phyloP scores from a whole-genome alignment of 1,140 invertebrate genomes.

The Melanaphis sacchari region DNA sequence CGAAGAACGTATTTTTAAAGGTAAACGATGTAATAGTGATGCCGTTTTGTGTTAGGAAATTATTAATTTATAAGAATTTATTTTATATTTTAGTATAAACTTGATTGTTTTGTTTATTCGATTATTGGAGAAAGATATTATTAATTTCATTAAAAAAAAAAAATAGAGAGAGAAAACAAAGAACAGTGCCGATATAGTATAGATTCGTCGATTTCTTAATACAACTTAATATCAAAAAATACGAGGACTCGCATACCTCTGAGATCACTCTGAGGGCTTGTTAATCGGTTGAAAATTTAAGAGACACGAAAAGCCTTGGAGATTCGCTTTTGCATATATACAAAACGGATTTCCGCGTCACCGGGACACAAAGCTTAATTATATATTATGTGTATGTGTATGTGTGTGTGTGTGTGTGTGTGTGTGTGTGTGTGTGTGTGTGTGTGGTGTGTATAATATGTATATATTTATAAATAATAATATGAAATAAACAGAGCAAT shows the following conservation, averaged over 20 bases:
- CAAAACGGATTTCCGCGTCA: constrained; percentile 48
- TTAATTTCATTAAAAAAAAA: background rate
- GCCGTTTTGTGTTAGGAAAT: background rate
- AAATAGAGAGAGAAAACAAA: background rate
- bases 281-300: background rate
- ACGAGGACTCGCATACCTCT: background rate
- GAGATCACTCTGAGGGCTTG: background rate
- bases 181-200: background rate
- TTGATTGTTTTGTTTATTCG: background rate
- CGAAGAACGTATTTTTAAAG: background rate
- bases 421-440: background rate
- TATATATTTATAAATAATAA: constrained; percentile 18
- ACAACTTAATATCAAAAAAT: background rate
- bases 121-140: background rate
- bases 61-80: background rate
- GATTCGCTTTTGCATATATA: constrained; percentile 52
- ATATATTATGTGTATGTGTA: background rate
- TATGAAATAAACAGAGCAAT: background rate
- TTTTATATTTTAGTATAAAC: background rate
- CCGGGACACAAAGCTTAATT: constrained; percentile 12
- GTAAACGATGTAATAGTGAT: background rate
- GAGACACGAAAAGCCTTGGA: constrained; percentile 47
- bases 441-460: background rate
- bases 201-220: background rate
- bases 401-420: background rate